Evolutionary conservation across 2,888 invertebrate species (phyloP), one percentile per base, ranked within the genome.

Genomic region (Sabatieria punctata): DNA sequence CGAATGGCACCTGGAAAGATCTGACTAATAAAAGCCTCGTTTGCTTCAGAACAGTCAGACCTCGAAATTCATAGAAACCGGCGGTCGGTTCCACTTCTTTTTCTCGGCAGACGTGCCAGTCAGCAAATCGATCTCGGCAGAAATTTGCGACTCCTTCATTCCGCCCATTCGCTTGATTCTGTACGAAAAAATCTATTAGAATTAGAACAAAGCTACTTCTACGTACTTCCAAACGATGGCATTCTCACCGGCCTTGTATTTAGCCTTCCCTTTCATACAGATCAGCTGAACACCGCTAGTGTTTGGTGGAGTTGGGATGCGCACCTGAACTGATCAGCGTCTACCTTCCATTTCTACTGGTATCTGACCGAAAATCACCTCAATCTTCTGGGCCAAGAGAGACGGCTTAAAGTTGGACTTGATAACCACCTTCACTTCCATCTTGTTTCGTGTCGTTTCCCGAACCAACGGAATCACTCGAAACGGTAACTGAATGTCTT

Each of bases 1-100:
- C 97, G 69, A 97, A 99, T 2, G 97, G 97, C 56, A 99, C 97
- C 76, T 77, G 40, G 21, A 39, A 11, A 39, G 13, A 39, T 13
- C n/a, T 11, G 18, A 39, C n/a, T 13, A 22, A 39, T 39, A 39
- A 39, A 39, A 33, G 18, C 40, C 13, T 39, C 13, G 11, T 39
- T 39, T 22, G n/a, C 13, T 26, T n/a, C 18, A 42, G n/a, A 43
- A 19, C 23, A 8, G 8, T 30, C 4, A 21, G 56, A 76, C 77
- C 74, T 99, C 97, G 68, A 99, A 99, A 70, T 91, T 95, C 95
- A 99, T 97, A 1, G 97, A 97, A 64, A 99, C 97, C 41, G 97
- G 97, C 23, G 97, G 97, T 40, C 97, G 77, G 19, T 97, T 99
- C 97, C 97, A 99, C 68, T 99, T 99, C 73, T 97, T 97, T 55